Evolutionary conservation across 2,888 invertebrate species (phyloP).

Genomic region (Rhodophaea formosa): DNA sequence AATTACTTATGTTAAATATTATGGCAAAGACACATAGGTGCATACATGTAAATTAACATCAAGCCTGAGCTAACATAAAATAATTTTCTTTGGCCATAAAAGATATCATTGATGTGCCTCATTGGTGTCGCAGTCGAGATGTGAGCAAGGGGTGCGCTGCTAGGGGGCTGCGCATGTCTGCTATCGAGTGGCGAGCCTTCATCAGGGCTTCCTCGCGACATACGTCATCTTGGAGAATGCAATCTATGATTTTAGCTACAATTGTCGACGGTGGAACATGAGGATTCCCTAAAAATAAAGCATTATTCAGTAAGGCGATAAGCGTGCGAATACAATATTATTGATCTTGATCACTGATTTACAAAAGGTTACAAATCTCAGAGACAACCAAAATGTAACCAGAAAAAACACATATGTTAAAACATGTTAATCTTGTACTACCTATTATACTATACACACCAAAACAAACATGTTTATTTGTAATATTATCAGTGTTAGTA

Average conservation of each 20-base stretch:
- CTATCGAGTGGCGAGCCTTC: constrained; percentile 70
- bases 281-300: constrained; percentile 82
- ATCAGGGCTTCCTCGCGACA: constrained; percentile 69
- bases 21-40: constrained; percentile 7
- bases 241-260: constrained; percentile 90
- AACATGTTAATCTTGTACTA: no score
- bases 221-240: constrained; percentile 82
- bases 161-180: constrained; percentile 63
- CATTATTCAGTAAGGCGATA: background rate
- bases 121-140: constrained; percentile 43
- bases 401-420: no score
- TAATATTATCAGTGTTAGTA: background rate
- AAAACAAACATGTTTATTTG: background rate
- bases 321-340: no score
- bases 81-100: constrained; percentile 15
- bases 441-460: no score
- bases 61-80: background rate
- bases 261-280: constrained; percentile 90
- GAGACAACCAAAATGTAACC: no score
- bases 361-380: no score
- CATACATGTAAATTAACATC: background rate
- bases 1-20: background rate
- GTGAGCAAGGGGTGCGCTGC: constrained; percentile 54
- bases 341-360: no score
- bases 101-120: constrained; percentile 22